These are phyloP conservation scores for Aulostomus chinensis DNA, from an alignment of 2,797 vertebrate species.

Conservation along the genomic window DNA sequence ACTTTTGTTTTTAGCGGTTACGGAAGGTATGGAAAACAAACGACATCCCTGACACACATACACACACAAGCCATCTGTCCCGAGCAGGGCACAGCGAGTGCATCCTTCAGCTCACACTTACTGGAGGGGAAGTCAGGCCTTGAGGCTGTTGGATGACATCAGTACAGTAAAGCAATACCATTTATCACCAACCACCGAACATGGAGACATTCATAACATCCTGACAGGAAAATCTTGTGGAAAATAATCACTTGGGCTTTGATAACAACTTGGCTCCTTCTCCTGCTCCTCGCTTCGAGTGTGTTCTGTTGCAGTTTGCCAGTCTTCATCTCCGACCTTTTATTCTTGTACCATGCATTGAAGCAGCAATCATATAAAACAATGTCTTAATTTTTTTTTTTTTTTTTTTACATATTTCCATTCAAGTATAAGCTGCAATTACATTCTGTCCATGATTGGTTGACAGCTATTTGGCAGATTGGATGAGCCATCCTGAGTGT, in stretches of 20 bases:
- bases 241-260: constrained; percentile 94
- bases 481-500: neutral
- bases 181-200: constrained; percentile 93
- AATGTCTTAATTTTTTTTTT: neutral
- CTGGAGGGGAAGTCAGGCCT: constrained; percentile 84
- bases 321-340: constrained; percentile 24
- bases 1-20: constrained; percentile 25
- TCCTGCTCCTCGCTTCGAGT: constrained; percentile 58
- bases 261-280: constrained; percentile 83
- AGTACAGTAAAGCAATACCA: constrained; percentile 84
- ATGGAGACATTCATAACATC: constrained; percentile 99
- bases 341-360: constrained; percentile 4
- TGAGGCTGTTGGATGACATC: constrained; percentile 92
- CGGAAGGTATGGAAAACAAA: constrained; percentile 41
- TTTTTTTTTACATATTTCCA: neutral
- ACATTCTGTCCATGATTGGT: neutral
- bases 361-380: neutral
- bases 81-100: constrained; percentile 60
- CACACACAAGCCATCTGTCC: constrained; percentile 38
- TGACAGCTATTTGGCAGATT: neutral
- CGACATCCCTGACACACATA: constrained; percentile 23
- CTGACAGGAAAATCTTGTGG: constrained; percentile 98
- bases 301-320: constrained; percentile 54
- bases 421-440: neutral
- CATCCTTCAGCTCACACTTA: constrained; percentile 73